Conservation (phyloP, 1,140 invertebrate genomes). For the Aphaenogaster rudis region DNA sequence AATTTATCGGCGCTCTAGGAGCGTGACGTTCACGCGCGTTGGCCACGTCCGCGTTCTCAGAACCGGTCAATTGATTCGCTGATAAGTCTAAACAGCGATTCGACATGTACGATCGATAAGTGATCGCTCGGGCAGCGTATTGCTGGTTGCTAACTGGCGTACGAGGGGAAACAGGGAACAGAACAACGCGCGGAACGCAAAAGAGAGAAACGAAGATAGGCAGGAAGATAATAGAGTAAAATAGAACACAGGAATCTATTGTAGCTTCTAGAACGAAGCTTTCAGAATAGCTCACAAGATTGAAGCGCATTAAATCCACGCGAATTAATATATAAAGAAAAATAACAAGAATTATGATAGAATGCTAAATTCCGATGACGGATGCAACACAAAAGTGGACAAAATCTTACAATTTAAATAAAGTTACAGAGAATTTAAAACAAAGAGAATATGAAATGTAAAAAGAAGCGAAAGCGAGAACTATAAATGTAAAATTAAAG, state of each 20-base stretch:
- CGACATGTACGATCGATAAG: constrained; percentile 53
- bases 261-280: neutral
- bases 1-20: constrained; percentile 44
- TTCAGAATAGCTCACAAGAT: neutral
- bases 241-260: constrained; percentile 10
- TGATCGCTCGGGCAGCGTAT: constrained; percentile 15
- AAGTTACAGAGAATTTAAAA: neutral
- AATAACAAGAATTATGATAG: neutral
- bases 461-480: neutral
- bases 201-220: neutral
- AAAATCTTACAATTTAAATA: constrained; percentile 10
- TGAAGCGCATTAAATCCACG: neutral
- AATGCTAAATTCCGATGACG: neutral
- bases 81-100: constrained; percentile 60
- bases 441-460: neutral
- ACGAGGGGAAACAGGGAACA: constrained; percentile 22
- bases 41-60: constrained; percentile 31
- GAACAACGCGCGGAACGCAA: constrained; percentile 12
- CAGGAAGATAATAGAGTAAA: constrained; percentile 20
- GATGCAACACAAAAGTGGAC: neutral
- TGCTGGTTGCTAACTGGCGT: constrained; percentile 31
- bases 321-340: neutral
- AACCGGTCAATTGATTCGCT: constrained; percentile 50
- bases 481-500: neutral
- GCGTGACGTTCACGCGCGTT: constrained; percentile 42